Conservation (phyloP, 2,113 vertebrate genomes). For the Propithecus coquereli region DNA sequence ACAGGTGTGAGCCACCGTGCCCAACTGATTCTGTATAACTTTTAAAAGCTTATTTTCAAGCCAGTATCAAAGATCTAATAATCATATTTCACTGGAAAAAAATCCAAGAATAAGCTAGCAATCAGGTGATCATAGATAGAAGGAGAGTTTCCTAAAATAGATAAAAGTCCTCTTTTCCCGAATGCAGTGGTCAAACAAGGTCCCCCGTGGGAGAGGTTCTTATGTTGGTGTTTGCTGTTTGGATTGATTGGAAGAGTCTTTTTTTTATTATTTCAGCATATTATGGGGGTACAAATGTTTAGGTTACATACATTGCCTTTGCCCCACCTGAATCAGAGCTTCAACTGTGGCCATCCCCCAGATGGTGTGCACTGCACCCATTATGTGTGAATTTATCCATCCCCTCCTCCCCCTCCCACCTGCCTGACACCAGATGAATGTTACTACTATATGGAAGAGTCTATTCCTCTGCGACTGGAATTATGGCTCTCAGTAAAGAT, state of each 20-base stretch:
- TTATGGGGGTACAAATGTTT: too few species aligned
- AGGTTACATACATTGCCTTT: too few species aligned
- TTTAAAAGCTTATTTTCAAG: not conserved
- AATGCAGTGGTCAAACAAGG: not conserved
- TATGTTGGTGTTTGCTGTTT: not conserved
- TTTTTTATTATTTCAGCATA: not conserved
- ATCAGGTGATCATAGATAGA: not conserved
- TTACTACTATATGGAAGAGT: too few species aligned
- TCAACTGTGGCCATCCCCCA: too few species aligned
- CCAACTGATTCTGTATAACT: not conserved
- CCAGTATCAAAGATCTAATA: not conserved
- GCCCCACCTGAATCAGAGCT: too few species aligned
- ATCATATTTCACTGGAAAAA: constrained; percentile 9
- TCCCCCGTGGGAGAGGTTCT: not conserved
- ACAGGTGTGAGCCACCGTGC: too few species aligned
- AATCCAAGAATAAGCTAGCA: not conserved
- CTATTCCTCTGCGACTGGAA: not conserved
- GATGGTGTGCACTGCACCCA: too few species aligned
- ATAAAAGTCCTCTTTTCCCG: not conserved
- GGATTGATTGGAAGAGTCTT: not conserved
- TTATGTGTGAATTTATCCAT: too few species aligned
- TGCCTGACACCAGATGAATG: too few species aligned
- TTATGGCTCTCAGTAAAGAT: not conserved
- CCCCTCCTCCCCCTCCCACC: too few species aligned
- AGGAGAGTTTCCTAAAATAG: constrained; percentile 7